phyloP scores from a whole-genome alignment of 2,797 vertebrate species.

The Clarias platycephalus region DNA sequence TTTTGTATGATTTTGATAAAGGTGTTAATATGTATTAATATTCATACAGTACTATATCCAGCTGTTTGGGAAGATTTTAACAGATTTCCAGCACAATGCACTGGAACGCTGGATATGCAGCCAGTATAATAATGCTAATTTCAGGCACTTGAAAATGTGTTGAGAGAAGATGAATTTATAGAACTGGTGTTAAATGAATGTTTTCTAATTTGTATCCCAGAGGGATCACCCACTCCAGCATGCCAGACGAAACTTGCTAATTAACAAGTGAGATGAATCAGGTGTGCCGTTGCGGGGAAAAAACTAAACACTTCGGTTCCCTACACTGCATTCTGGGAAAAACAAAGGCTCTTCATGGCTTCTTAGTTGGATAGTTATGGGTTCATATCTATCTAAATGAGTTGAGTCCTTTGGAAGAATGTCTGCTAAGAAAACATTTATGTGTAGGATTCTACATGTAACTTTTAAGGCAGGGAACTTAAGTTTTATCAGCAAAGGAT shows the following conservation, averaged over 20 bases:
- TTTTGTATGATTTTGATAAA: background rate
- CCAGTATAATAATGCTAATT: background rate
- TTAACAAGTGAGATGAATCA: conserved; percentile 31
- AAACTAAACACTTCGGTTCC: background rate
- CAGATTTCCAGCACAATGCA: background rate
- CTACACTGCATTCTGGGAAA: background rate
- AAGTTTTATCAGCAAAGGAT: background rate
- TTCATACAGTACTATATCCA: background rate
- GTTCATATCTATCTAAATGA: background rate
- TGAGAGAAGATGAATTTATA: conserved; percentile 19
- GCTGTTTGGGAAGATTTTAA: background rate
- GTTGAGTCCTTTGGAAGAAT: background rate
- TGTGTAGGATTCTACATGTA: background rate
- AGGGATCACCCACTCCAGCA: conserved; percentile 8
- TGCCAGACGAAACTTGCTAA: conserved; percentile 29
- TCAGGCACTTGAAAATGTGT: background rate
- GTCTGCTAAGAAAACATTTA: background rate
- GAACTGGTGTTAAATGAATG: conserved; percentile 27
- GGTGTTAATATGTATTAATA: background rate
- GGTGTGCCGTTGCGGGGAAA: background rate
- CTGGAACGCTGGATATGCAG: background rate
- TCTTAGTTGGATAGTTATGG: background rate
- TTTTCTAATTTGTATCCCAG: conserved; percentile 13
- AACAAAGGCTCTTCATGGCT: background rate
- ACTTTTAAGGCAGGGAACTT: background rate